These are phyloP conservation scores for Hyles euphorbiae DNA, from an alignment of 1,140 invertebrate species.

Conservation along the genomic window DNA sequence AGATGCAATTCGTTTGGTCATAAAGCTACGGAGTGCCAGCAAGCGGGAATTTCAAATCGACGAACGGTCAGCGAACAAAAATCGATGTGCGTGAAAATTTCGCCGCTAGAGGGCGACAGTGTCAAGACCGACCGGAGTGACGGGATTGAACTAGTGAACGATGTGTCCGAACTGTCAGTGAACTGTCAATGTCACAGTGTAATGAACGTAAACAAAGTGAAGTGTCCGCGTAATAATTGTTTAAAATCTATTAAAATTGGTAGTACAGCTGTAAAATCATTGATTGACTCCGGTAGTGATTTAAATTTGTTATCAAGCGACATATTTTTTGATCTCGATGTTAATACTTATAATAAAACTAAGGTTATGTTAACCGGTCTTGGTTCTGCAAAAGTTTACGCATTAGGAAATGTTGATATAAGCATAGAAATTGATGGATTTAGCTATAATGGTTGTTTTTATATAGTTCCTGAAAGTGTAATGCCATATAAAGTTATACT, in stretches of 20 bases:
- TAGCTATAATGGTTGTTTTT: slow-evolving; percentile 6
- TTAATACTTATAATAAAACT: slow-evolving; percentile 5
- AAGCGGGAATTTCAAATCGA: too few species aligned
- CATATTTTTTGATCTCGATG: slow-evolving; percentile 6
- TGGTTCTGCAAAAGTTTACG: slow-evolving; percentile 6
- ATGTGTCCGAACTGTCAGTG: too few species aligned
- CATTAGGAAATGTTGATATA: slow-evolving; percentile 5
- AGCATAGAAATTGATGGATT: slow-evolving; percentile 4
- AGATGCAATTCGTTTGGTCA: too few species aligned
- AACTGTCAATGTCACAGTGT: not conserved
- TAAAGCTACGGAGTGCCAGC: too few species aligned
- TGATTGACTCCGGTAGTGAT: slow-evolving; percentile 16
- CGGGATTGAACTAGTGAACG: too few species aligned
- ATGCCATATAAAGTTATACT: slow-evolving; percentile 16
- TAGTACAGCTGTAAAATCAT: not conserved
- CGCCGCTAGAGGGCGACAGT: too few species aligned
- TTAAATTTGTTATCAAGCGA: slow-evolving; percentile 12
- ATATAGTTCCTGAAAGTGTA: slow-evolving; percentile 6
- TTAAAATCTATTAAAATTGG: slow-evolving; percentile 6
- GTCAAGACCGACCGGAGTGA: too few species aligned
- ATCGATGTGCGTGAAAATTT: too few species aligned
- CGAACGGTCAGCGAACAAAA: too few species aligned
- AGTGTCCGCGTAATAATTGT: slow-evolving; percentile 2
- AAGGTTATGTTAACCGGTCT: slow-evolving; percentile 8
- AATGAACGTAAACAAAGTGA: slow-evolving; percentile 7